Conservation (phyloP, 2,113 vertebrate genomes). For the Seriola quinqueradiata region DNA sequence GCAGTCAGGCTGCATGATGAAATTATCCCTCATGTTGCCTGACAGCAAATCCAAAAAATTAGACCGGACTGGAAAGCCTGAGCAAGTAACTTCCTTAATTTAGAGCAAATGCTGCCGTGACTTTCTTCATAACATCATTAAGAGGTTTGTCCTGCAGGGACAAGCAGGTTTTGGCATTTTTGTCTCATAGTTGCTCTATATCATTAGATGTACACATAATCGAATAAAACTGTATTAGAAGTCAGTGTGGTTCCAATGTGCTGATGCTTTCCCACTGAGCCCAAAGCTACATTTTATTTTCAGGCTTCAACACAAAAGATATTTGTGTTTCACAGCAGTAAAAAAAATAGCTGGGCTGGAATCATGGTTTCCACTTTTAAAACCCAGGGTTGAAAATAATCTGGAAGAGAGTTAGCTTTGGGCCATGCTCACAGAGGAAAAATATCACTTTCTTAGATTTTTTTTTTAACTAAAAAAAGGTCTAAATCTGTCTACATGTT, state of each 20-base stretch:
- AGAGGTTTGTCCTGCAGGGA: conserved; percentile 19
- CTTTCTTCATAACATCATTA: background rate
- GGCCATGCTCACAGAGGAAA: background rate
- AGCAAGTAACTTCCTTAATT: background rate
- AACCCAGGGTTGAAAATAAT: conserved; percentile 11
- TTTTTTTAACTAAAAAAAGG: background rate
- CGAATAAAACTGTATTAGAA: background rate
- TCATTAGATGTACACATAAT: background rate
- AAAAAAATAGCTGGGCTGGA: conserved; percentile 15
- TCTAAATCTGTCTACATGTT: background rate
- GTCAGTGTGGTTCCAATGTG: background rate
- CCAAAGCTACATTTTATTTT: conserved; percentile 15
- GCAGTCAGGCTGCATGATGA: background rate
- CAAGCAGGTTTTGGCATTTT: conserved; percentile 2
- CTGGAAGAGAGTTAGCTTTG: background rate
- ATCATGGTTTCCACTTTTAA: background rate
- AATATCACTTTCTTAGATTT: background rate
- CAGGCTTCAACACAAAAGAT: background rate
- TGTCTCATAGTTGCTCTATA: conserved; percentile 1
- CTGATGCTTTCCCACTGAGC: conserved; percentile 8
- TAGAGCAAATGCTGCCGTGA: background rate
- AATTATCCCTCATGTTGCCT: conserved; percentile 9
- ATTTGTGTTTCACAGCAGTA: background rate
- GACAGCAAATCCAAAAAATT: conserved; percentile 36
- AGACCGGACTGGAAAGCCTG: background rate